Conservation (phyloP, 2,113 vertebrate species). For the Panthera uncia region DNA sequence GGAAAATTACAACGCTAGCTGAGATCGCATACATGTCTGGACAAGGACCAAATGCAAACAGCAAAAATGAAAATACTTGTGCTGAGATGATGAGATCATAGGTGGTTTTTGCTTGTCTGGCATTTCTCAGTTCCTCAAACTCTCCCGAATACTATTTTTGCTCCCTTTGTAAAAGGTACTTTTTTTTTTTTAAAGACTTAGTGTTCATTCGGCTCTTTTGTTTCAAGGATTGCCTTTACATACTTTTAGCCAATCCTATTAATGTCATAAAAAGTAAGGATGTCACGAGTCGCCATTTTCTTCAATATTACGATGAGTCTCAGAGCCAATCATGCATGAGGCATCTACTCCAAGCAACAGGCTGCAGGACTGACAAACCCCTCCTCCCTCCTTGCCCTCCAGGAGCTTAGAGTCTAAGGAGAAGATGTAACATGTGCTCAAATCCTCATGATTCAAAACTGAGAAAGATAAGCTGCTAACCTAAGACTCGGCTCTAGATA, state of each 20-base stretch:
- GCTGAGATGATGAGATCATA: slow-evolving; percentile 32
- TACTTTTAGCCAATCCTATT: neutral
- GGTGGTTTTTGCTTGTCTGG: slow-evolving; percentile 58
- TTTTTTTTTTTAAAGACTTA: neutral
- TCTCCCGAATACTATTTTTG: slow-evolving; percentile 45
- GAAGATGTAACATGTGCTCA: neutral
- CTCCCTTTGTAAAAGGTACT: slow-evolving; percentile 19
- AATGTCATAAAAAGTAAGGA: slow-evolving; percentile 13
- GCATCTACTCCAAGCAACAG: neutral
- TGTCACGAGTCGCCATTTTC: neutral
- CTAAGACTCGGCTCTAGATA: neutral
- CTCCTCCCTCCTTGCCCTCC: neutral
- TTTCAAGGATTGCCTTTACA: neutral
- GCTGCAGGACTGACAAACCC: neutral
- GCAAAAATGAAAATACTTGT: slow-evolving; percentile 43
- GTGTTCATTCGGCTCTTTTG: neutral
- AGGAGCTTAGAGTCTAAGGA: neutral
- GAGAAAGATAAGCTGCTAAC: neutral
- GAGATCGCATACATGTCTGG: neutral
- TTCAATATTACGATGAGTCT: neutral
- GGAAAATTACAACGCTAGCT: neutral
- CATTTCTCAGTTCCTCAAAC: slow-evolving; percentile 57
- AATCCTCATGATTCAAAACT: neutral
- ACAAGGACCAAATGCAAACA: neutral
- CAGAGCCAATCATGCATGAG: neutral